Base-by-base conservation (phyloP, 1,140 invertebrate species). In the Riptortus pedestris region DNA sequence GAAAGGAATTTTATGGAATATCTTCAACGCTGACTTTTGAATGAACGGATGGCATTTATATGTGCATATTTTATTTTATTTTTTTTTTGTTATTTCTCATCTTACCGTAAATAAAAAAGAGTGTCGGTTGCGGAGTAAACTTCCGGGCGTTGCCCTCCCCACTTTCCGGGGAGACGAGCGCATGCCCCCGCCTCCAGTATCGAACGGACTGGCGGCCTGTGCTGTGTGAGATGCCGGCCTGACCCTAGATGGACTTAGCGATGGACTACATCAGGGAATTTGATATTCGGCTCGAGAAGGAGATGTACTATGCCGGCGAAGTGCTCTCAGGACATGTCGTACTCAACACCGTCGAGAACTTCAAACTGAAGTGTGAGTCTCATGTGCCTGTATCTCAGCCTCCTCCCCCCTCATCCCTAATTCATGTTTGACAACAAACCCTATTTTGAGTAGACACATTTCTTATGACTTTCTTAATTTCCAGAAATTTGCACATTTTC, bases 211-310 rank as follows among this genome's bases (percentile, higher is more conserved):
- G 18, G 14, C 2, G 2, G 12, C 51, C 5, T 2, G 9, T 18
- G 24, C 2, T 1, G 26, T 4, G 18, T 24, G 51, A 26, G 51
- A 55, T 26, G 18, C 20, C 20, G 18, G 51, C 51, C 22, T 47
- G 45, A 47, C 45, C n/a, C n/a, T n/a, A n/a, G n/a, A 57, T 57
- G 57, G 57, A 59, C 28, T 16, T 26, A 22, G 18, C 47, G 9
- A 88, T 90, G 86, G 87, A 90, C 78, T 87, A 87, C 76, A 87
- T 90, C 63, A 78, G 81, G 64, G 85, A 86, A 72, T 88, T 89
- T 71, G 86, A 90, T 71, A 87, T 90, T 65, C 80, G 84, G 67
- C 73, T 90, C 48, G 85, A 88, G 70, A 85, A 84, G 69, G 85
- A 87, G 70, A 80, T 84, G 74, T 88, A 86, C 74, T 88, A 89